phyloP scores from a whole-genome alignment of 2,888 invertebrate species.

The Calephelis perditalis region DNA sequence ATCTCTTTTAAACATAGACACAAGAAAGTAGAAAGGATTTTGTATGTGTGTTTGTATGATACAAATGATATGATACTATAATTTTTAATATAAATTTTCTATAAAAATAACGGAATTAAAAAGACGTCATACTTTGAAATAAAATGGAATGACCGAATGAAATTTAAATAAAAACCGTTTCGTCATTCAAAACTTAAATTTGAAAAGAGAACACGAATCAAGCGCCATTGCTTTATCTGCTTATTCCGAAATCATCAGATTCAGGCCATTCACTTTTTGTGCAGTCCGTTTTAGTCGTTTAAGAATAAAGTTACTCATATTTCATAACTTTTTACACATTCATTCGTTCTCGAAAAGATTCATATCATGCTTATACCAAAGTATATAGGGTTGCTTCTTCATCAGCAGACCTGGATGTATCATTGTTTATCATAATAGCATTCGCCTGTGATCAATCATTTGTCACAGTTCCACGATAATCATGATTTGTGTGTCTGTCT shows the following conservation, averaged over 20 bases:
- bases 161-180: not conserved
- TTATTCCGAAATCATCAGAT: constrained; percentile 31
- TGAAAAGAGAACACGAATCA: constrained; percentile 17
- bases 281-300: constrained; percentile 29
- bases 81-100: too few species aligned
- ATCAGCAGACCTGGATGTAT: constrained; percentile 21
- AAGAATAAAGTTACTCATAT: constrained; percentile 26
- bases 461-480: constrained; percentile 39
- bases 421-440: constrained; percentile 35
- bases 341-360: not conserved
- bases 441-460: constrained; percentile 41
- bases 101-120: too few species aligned
- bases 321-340: constrained; percentile 16
- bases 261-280: constrained; percentile 27
- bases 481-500: constrained; percentile 41
- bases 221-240: constrained; percentile 27
- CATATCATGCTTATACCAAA: constrained; percentile 16
- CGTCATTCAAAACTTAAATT: not conserved
- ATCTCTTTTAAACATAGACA: too few species aligned
- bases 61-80: too few species aligned
- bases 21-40: too few species aligned
- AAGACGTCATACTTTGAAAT: too few species aligned
- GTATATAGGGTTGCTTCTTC: constrained; percentile 22
- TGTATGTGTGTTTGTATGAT: too few species aligned
- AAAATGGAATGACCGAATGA: not conserved